phyloP scores from a whole-genome alignment of 2,888 invertebrate species.

The Oscheius sp. region DNA sequence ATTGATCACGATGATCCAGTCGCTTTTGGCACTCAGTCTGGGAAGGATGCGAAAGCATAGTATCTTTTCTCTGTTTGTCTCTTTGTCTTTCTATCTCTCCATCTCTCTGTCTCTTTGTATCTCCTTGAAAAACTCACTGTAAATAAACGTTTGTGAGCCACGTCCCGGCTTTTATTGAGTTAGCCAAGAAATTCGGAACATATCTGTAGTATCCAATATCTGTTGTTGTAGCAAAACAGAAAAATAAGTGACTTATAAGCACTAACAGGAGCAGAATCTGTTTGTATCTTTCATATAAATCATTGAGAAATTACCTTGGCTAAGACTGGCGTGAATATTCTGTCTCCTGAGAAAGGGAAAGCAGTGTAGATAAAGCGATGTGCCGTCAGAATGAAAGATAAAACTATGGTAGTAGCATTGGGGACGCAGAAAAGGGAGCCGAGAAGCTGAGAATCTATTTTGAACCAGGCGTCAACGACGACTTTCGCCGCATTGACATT shows the following conservation, averaged over 20 bases:
- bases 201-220: neutral
- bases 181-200: neutral
- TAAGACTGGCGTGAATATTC: neutral
- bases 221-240: neutral
- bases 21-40: neutral
- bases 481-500: no score
- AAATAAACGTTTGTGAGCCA: neutral
- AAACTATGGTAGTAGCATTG: neutral
- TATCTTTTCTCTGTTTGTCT: no score
- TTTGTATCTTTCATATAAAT: neutral
- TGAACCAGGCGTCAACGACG: no score
- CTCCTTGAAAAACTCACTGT: neutral
- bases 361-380: slow-evolving; percentile 16
- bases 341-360: neutral
- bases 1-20: slow-evolving; percentile 2
- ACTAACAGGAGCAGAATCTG: neutral
- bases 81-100: no score
- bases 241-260: neutral
- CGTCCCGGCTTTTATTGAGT: neutral
- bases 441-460: neutral
- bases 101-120: neutral
- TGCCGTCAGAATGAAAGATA: neutral
- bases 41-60: neutral
- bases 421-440: slow-evolving; percentile 14
- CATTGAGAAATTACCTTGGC: slow-evolving; percentile 2